phyloP scores from a whole-genome alignment of 2,797 vertebrate genomes.

The Ctenosaura bakeri region DNA sequence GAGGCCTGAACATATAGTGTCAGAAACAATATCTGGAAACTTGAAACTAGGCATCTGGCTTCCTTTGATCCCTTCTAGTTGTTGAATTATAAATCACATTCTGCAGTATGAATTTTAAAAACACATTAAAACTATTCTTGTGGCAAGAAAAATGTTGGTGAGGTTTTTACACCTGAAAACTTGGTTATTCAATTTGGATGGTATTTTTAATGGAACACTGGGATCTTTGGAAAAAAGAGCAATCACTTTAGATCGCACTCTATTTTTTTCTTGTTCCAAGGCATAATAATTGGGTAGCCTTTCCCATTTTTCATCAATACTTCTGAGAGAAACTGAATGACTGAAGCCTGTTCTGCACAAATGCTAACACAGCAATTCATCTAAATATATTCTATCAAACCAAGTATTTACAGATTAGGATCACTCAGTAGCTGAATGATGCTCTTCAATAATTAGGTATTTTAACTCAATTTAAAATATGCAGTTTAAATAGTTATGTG shows the following conservation, averaged over 20 bases:
- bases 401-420: background rate
- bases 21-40: background rate
- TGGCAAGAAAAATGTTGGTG: background rate
- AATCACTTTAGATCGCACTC: background rate
- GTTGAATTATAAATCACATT: background rate
- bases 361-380: background rate
- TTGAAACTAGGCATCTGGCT: background rate
- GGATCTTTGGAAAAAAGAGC: background rate
- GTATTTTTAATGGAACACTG: background rate
- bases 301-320: background rate
- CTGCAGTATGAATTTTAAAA: background rate
- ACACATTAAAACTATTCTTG: background rate
- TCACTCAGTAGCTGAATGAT: background rate
- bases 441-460: background rate
- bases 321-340: background rate
- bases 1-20: background rate
- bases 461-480: background rate
- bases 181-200: background rate
- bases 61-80: background rate
- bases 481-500: background rate
- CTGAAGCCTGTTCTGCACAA: background rate
- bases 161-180: no score
- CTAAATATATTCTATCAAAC: background rate
- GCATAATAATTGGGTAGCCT: background rate
- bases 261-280: background rate